These are phyloP conservation scores for Cantharis flavilabris DNA, from an alignment of 2,888 invertebrate genomes.

Conservation along the genomic window DNA sequence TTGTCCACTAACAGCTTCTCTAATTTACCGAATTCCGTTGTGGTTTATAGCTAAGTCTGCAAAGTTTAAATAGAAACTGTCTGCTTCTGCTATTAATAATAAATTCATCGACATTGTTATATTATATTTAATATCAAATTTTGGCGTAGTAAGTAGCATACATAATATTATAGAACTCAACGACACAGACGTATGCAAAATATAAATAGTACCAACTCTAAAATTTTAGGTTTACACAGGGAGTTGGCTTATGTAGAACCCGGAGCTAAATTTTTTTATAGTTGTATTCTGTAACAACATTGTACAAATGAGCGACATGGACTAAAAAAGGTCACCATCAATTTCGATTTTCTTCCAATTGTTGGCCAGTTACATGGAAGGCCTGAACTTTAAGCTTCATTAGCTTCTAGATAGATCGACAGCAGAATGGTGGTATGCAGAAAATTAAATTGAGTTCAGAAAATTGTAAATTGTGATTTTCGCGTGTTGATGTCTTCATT, in stretches of 20 bases:
- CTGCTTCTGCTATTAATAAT: constrained; percentile 2
- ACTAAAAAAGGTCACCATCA: not conserved
- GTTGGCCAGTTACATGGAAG: too few species aligned
- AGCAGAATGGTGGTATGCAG: too few species aligned
- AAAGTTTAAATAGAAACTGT: not conserved
- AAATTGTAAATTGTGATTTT: too few species aligned
- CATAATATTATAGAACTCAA: not conserved
- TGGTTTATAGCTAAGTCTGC: constrained; percentile 9
- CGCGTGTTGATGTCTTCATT: not conserved
- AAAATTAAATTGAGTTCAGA: too few species aligned
- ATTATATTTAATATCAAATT: not conserved
- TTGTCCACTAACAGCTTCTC: constrained; percentile 25
- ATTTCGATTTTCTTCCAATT: too few species aligned
- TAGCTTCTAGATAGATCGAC: too few species aligned
- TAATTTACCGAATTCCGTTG: constrained; percentile 14
- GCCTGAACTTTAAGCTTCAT: too few species aligned
- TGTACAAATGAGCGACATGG: not conserved
- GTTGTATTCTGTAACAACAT: not conserved
- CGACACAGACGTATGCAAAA: not conserved
- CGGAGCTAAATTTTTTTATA: not conserved
- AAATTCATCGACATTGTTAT: not conserved
- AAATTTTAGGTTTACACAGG: not conserved
- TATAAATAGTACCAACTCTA: not conserved
- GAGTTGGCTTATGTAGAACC: not conserved
- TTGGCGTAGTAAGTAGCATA: not conserved